A percentile compares a stretch with the other conserved stretches of the same genome.
Evolutionary conservation across 2,113 vertebrate genomes (phyloP).

Genomic region (Cercocebus atys): DNA sequence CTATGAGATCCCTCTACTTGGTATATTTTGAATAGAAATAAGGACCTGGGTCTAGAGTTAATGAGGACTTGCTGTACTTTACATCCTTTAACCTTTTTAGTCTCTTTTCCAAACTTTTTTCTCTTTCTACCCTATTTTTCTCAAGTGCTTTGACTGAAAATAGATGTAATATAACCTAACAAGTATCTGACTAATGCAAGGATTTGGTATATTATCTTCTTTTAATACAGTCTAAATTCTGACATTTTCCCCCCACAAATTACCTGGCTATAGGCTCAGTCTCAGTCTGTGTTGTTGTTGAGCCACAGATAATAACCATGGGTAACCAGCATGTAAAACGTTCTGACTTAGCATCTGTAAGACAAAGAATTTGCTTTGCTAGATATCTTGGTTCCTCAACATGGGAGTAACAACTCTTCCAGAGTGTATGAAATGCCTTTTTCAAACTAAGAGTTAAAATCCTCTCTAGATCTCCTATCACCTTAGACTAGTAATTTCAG

Average conservation of each 20-base stretch:
- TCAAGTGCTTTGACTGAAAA: not conserved
- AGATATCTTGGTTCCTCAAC: not conserved
- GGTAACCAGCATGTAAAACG: not conserved
- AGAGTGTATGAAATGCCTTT: not conserved
- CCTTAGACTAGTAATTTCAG: not conserved
- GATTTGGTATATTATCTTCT: not conserved
- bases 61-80: not conserved
- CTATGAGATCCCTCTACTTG: not conserved
- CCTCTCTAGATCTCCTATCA: not conserved
- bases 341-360: not conserved
- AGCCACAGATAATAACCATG: not conserved
- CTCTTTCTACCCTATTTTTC: not conserved
- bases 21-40: conserved; percentile 11
- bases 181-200: not conserved
- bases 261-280: not conserved
- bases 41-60: not conserved
- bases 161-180: not conserved
- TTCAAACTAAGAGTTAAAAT: not conserved
- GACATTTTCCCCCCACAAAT: not conserved
- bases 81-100: not conserved
- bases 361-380: not conserved
- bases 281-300: not conserved
- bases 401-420: not conserved
- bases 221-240: not conserved
- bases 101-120: not conserved